Conservation (phyloP, 2,888 invertebrate species). For the Auanema sp. region DNA sequence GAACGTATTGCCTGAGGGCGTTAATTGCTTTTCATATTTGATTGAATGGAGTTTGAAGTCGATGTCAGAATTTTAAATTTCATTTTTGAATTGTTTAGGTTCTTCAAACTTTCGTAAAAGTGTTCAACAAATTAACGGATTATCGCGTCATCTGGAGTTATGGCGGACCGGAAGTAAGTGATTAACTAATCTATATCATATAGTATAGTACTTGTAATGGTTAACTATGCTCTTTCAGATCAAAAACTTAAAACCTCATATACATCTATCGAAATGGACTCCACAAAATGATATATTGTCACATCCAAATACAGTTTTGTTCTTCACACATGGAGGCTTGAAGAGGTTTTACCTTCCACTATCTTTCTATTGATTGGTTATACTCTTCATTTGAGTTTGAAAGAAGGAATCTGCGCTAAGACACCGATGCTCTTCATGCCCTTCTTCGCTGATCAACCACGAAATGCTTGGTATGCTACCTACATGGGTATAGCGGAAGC, state of each 20-base stretch:
- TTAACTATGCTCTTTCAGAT: slow-evolving; percentile 15
- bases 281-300: slow-evolving; percentile 46
- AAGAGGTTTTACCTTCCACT: no score
- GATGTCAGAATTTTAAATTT: no score
- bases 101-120: slow-evolving; percentile 33
- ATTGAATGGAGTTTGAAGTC: no score
- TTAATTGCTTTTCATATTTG: no score
- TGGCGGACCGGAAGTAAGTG: slow-evolving; percentile 28
- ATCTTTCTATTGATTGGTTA: no score
- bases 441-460: slow-evolving; percentile 43
- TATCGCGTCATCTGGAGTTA: slow-evolving; percentile 51
- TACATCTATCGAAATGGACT: slow-evolving; percentile 39
- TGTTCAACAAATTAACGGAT: slow-evolving; percentile 36
- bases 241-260: slow-evolving; percentile 21
- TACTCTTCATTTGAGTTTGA: slow-evolving; percentile 24
- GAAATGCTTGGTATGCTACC: slow-evolving; percentile 37
- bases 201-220: no score
- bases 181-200: no score
- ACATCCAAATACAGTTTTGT: slow-evolving; percentile 38
- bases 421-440: slow-evolving; percentile 44
- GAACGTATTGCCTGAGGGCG: no score
- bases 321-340: slow-evolving; percentile 48
- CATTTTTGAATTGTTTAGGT: slow-evolving; percentile 10
- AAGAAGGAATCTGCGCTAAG: slow-evolving; percentile 40
- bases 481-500: slow-evolving; percentile 38